These are phyloP conservation scores for Patella depressa DNA, from an alignment of 2,888 invertebrate species.

Conservation along the genomic window DNA sequence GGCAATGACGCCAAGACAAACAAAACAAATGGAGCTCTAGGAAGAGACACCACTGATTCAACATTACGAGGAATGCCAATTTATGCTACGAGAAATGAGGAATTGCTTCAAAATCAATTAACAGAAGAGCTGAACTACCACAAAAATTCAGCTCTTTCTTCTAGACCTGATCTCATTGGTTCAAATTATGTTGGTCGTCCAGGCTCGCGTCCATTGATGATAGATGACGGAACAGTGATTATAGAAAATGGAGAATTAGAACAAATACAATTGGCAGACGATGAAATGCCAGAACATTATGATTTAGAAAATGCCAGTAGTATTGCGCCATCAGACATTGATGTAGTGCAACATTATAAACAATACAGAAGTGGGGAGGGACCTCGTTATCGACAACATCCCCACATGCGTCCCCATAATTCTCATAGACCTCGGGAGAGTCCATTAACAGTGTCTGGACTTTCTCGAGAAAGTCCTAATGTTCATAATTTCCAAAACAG, in stretches of 20 bases:
- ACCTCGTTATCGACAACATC: slow-evolving; percentile 77
- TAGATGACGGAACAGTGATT: slow-evolving; percentile 63
- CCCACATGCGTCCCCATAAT: slow-evolving; percentile 63
- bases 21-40: slow-evolving; percentile 70
- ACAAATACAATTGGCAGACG: slow-evolving; percentile 45
- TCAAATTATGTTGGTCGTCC: slow-evolving; percentile 77
- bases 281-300: slow-evolving; percentile 75
- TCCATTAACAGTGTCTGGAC: slow-evolving; percentile 39
- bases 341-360: slow-evolving; percentile 96
- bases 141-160: slow-evolving; percentile 81
- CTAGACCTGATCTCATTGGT: slow-evolving; percentile 94
- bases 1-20: slow-evolving; percentile 27
- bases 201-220: slow-evolving; percentile 47
- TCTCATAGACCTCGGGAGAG: slow-evolving; percentile 40
- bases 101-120: slow-evolving; percentile 78
- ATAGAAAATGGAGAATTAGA: slow-evolving; percentile 62
- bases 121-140: slow-evolving; percentile 86
- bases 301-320: slow-evolving; percentile 97
- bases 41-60: slow-evolving; percentile 39
- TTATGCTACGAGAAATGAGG: slow-evolving; percentile 61
- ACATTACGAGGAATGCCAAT: slow-evolving; percentile 31
- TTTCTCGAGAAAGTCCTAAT: slow-evolving; percentile 33
- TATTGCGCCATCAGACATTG: slow-evolving; percentile 96
- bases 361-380: slow-evolving; percentile 86
- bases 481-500: slow-evolving; percentile 15